Evolutionary conservation across 2,888 invertebrate genomes (phyloP), one percentile per base, ranked within the genome.

Genomic region (Nowickia ferox): DNA sequence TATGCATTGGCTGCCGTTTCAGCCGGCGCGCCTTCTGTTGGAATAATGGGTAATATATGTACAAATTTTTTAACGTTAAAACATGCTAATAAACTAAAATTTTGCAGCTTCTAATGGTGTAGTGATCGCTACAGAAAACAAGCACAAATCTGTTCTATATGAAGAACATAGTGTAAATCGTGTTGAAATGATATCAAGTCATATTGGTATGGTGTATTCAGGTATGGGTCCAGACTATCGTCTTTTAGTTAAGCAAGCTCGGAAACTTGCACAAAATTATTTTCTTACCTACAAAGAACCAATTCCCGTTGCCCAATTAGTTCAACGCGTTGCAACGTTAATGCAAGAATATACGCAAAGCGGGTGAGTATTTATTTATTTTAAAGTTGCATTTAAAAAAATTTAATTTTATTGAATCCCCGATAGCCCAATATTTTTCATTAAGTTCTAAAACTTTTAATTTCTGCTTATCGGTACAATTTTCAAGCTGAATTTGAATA

Each of bases 291-390:
- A 99, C 92, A 96, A 96, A 84, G 98, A 99, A 93, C 96, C 97
- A 0, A 99, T 99, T 89, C 99, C 99, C 0, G 99, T 99, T 0
- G 96, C 97, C 0, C 99, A 99, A 93, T 94, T 99, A 17, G 99
- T 99, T 65, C 98, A 99, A 93, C 94, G 97, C 87, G 96, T 99
- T 1, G 99, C 99, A 30, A 97, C 97, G 77, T 96, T 99, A 40
- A 99, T 99, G 99, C 99, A 99, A 93, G 99, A 99, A 93, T 99
- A 99, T 92, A 99, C 99, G 9, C 99, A 99, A 92, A 98, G 98
- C 1, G 99, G 99, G 92, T 92, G 89, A 83, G 83, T 81, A 61
- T 30, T 65, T 55, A 11, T 55, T 9, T 38, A 15, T 61, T 59
- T 59, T 38, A 9, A 59, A n/a, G n/a, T 40, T 40, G 11, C 8